These are phyloP conservation scores for Pygoscelis antarcticus DNA, from an alignment of 2,113 vertebrate species.

Conservation along the genomic window DNA sequence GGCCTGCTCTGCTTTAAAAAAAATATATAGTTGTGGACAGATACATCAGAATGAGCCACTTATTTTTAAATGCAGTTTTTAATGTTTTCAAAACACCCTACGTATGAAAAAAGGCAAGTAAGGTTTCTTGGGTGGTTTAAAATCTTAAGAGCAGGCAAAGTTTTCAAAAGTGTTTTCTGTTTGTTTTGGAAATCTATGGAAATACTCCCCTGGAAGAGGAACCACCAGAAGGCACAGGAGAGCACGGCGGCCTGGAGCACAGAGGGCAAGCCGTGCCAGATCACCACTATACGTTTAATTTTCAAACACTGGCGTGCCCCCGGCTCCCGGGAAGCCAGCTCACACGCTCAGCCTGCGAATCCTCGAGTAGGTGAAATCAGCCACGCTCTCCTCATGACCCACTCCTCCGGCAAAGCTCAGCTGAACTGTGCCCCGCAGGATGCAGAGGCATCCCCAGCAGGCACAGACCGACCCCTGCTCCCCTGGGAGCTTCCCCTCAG, in stretches of 20 bases:
- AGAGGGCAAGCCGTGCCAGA: background rate
- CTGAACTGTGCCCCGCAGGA: accelerated
- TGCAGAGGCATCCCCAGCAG: too few relatives aligned
- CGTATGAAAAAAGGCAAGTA: background rate
- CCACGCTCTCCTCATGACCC: accelerated
- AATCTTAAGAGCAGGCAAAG: background rate
- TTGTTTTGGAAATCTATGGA: background rate
- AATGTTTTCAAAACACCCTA: background rate
- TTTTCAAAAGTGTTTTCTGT: background rate
- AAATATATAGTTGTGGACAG: accelerated
- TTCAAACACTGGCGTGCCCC: accelerated
- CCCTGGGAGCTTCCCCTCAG: background rate
- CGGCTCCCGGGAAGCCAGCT: background rate
- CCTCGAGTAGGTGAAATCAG: accelerated
- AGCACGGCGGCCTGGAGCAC: background rate
- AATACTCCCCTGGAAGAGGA: background rate
- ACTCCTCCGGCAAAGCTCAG: accelerated
- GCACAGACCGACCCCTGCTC: accelerated
- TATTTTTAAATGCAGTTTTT: background rate
- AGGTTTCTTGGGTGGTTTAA: background rate
- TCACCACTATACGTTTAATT: accelerated
- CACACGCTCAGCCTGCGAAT: accelerated
- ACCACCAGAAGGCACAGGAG: background rate
- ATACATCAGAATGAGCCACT: accelerated
- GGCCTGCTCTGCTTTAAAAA: background rate